Evolutionary conservation across 2,888 invertebrate species (phyloP).

Genomic region (Pristionchus fissidentatus): DNA sequence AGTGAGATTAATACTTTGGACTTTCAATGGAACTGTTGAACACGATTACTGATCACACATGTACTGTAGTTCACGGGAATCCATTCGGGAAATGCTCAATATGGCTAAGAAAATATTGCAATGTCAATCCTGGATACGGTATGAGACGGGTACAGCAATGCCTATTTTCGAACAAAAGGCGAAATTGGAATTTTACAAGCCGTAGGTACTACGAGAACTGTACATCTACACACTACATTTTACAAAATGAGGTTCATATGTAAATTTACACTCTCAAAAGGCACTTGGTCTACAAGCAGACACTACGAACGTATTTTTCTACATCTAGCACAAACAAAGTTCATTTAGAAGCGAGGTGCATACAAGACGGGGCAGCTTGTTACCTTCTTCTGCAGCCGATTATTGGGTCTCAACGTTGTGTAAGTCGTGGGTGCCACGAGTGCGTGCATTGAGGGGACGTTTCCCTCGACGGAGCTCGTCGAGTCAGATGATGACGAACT

Average conservation of each 20-base stretch:
- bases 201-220: neutral
- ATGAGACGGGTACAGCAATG: neutral
- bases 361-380: constrained; percentile 40
- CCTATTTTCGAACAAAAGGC: no score
- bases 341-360: constrained; percentile 39
- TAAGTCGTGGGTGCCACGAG: constrained; percentile 10
- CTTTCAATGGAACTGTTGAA: no score
- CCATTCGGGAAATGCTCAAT: constrained; percentile 18
- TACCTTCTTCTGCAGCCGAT: constrained; percentile 40
- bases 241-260: neutral
- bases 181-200: neutral
- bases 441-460: constrained; percentile 5
- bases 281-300: neutral
- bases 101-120: constrained; percentile 10
- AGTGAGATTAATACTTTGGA: no score
- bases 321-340: neutral
- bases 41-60: neutral
- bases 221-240: constrained; percentile 32
- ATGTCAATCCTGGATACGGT: constrained; percentile 5
- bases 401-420: neutral
- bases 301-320: neutral
- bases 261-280: neutral
- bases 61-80: neutral
- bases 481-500: constrained; percentile 39
- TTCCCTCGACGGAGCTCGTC: constrained; percentile 12